Percentiles rank a stretch among this genome's conserved stretches.
phyloP scores from a whole-genome alignment of 2,113 vertebrate species.

The Anguilla rostrata region DNA sequence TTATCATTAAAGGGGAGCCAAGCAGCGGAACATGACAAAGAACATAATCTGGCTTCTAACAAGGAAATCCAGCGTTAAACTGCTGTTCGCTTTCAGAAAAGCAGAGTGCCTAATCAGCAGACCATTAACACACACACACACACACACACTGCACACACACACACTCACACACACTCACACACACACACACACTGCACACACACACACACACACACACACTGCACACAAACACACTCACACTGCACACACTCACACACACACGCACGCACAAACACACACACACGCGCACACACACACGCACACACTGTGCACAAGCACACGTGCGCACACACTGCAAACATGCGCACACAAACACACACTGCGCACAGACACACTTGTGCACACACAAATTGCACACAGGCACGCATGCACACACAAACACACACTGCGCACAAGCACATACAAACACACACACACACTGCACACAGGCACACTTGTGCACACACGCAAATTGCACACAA shows the following conservation, averaged over 20 bases:
- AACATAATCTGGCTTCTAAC: conserved; percentile 58
- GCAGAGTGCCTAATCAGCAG: conserved; percentile 44
- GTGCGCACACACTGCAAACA: conserved; percentile 42
- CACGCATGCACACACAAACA: conserved; percentile 41
- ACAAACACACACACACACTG: conserved; percentile 28
- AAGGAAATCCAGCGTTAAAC: conserved; percentile 56
- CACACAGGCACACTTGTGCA: not conserved
- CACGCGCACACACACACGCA: too few species aligned
- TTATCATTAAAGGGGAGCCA: conserved; percentile 47
- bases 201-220: not conserved
- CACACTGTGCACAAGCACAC: conserved; percentile 21
- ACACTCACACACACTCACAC: conserved; percentile 9
- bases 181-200: conserved; percentile 33
- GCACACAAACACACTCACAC: not conserved
- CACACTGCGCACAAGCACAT: not conserved
- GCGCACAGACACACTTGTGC: too few species aligned
- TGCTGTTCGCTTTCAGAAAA: conserved; percentile 38
- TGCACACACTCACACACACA: not conserved
- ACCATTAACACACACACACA: conserved; percentile 38
- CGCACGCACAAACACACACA: conserved; percentile 1
- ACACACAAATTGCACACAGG: not conserved
- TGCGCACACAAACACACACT: not conserved
- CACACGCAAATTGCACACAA: conserved; percentile 38
- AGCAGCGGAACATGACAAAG: conserved; percentile 55
- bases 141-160: conserved; percentile 31